Base-by-base conservation (phyloP, 2,888 invertebrate species). In the Argyresthia goedartella region DNA sequence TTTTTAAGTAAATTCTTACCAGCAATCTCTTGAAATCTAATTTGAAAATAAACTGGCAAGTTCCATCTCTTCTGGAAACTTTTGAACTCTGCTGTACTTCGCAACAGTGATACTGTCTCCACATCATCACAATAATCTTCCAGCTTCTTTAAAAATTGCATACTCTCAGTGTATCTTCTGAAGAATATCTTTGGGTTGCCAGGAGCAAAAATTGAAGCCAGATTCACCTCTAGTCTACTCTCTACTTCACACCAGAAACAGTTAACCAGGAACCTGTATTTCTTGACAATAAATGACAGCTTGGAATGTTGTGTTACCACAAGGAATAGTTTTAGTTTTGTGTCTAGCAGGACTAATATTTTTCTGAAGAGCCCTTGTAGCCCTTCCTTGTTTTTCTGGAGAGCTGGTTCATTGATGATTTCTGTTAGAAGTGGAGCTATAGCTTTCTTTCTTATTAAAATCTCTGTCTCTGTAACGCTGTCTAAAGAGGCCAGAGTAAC, bases 1-100 rank as follows among this genome's bases (percentile, higher is more conserved):
- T 25, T 25, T 25, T 25, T 1, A 16, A 14, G 9, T 36, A n/a
- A 4, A 49, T 49, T 15, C 25, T 52, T 81, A 60, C 93, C 93
- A 52, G 95, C 96, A 69, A 98, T 95, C 82, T 97, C 95, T 87
- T 97, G 97, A 82, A 96, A 97, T 59, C 96, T 89, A 60, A 96
- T 95, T 84, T 98, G 97, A 75, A 96, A 98, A 78, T 98, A 98
- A n/a, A 98, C 97, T 10, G 96, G 95, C 50, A 98, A 87, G 79
- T 97, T 98, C 95, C 97, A 98, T 61, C 95, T 91, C 58, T 91
- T 91, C 60, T 95, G 89, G 68, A 96, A 95, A 57, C 89, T 91
- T 64, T 91, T 91, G 67, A 94, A 96, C 57, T 93, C 91, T 1
- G 89, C 75, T 65, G 94, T 91, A 52, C 88, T 80, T 57, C 90